Evolutionary conservation across 1,140 invertebrate genomes (phyloP), one percentile per base, ranked within the genome.

Genomic region (Leptinotarsa undecemlineata): DNA sequence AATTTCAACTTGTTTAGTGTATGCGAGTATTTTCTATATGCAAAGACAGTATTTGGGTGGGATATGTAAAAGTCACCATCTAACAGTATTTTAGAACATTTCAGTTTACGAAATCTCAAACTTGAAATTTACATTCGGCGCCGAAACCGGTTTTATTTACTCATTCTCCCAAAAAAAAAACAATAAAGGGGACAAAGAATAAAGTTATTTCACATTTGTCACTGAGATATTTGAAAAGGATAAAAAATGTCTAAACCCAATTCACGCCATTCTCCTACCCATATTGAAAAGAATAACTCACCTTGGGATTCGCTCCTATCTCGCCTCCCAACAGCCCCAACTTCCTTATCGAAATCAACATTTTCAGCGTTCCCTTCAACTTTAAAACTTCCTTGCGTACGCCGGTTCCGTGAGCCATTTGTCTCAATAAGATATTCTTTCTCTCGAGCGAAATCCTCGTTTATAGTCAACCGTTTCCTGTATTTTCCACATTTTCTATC

Each of bases 351-450:
- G 68, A 14, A n/a, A 48, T 48, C 33, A 21, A 21, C 68, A 69
- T 33, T 20, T 48, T 20, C 11, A 15, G 15, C 48, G 48, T 33
- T 20, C 48, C 48, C 68, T 69, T 19, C 68, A 48, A 69, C 68
- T 69, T 51, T 17, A 23, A 69, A 69, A 69, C 68, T 69, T 69
- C 68, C 33, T 17, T 23, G 26, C 63, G 63, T 33, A 64, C 63
- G 63, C 20, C 68, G 47, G 15, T 17, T 64, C 61, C 11, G 21
- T 19, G 33, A 47, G 62, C 61, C 42, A 48, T 64, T 72, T 64
- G 71, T 72, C 48, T 64, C 71, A 60, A 72, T 63, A 64, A 47
- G 42, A 72, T 61, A 64, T 72, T 64, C 62, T 63, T 72, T 72
- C 48, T 72, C 62, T 64, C 60, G 71, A 64, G 21, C 51, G 4